Percentiles rank a stretch among this genome's conserved stretches.
phyloP scores from a whole-genome alignment of 2,888 invertebrate genomes.

The Synanthedon myopaeformis region DNA sequence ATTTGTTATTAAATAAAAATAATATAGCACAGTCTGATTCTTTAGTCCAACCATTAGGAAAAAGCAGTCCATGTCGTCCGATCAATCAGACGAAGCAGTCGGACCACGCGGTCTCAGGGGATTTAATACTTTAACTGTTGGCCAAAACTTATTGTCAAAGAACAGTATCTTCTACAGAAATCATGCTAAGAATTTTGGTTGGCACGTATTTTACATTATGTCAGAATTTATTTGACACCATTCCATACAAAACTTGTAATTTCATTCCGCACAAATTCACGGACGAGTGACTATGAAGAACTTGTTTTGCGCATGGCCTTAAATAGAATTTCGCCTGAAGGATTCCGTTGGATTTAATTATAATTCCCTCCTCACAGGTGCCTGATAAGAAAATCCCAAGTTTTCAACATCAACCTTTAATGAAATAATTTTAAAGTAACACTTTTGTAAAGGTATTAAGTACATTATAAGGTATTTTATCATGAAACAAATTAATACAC shows the following conservation, averaged over 20 bases:
- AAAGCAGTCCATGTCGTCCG: too few relatives aligned
- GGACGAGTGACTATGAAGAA: background rate
- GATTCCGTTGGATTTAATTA: background rate
- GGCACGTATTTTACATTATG: too few relatives aligned
- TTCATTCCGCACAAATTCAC: background rate
- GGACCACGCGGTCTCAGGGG: too few relatives aligned
- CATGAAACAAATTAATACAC: background rate
- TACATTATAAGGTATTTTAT: slow-evolving; percentile 11
- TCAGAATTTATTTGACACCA: too few relatives aligned
- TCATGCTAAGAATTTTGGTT: too few relatives aligned
- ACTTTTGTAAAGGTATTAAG: slow-evolving; percentile 25
- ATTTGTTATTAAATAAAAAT: too few relatives aligned
- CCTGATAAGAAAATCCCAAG: slow-evolving; percentile 1
- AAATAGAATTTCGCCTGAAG: background rate
- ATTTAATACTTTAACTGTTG: too few relatives aligned
- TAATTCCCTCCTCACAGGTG: background rate
- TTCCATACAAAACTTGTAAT: background rate
- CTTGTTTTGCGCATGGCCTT: background rate
- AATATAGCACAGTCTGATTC: too few relatives aligned
- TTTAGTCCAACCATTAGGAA: too few relatives aligned
- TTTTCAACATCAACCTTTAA: slow-evolving; percentile 50
- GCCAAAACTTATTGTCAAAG: too few relatives aligned
- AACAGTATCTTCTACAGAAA: too few relatives aligned
- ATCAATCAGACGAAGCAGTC: too few relatives aligned
- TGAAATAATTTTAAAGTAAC: slow-evolving; percentile 36